Base-by-base conservation (phyloP, 1,140 invertebrate species). In the Nixonia krombeini region DNA sequence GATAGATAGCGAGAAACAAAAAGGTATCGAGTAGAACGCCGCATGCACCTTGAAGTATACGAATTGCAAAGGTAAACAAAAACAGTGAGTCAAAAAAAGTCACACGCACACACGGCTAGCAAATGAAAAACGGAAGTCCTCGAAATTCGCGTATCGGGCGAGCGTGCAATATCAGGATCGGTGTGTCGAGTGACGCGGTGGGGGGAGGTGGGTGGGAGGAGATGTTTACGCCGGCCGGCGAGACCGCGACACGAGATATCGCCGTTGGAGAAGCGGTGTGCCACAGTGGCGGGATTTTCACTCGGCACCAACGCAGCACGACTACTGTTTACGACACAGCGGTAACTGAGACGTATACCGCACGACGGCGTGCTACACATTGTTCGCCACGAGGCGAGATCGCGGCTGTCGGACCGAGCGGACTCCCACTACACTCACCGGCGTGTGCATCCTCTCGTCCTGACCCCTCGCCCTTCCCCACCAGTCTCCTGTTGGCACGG, bases 331-430 rank as follows among this genome's bases (percentile, higher is more conserved):
- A 8, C 2, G 29, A n/a, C 8, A 10, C 29, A 4, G 29, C 25
- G 4, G 9, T 10, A 10, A 31, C 42, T 47, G 67, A 65, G 49
- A 55, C 61, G 67, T 61, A 61, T 53, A 47, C 17, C 56, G 68
- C 62, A 52, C 68, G 68, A 58, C 46, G 28, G 68, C 68, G 68
- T 65, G 68, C 51, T 50, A 65, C 40, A 65, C 68, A 70, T 65
- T 70, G 68, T 70, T 66, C 53, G 57, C 25, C 62, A 51, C 53
- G 41, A 47, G 52, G 38, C 49, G 41, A 57, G 62, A 70, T 46
- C 51, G 1, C 38, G 45, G 41, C 45, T 53, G 53, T 29, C 31
- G 56, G 21, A 38, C 26, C 56, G 41, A 53, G 51, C 29, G 35
- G 25, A 45, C 64, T 61, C 64, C 64, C 57, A 68, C 64, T 68